Percentiles rank a stretch among this genome's conserved stretches.
These are phyloP conservation scores for Villa cingulata DNA, from an alignment of 2,888 invertebrate genomes.

Conservation along the genomic window DNA sequence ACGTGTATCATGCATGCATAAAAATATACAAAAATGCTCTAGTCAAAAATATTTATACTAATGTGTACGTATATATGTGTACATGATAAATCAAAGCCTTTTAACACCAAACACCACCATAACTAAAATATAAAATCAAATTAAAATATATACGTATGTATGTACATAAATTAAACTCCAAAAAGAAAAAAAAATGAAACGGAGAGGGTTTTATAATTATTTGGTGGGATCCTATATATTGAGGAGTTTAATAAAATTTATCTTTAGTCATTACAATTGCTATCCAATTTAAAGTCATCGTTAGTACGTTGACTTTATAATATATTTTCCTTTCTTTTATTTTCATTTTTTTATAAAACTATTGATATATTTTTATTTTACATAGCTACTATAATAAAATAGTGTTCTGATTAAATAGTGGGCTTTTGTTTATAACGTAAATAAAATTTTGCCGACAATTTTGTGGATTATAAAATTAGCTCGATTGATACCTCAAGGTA, in stretches of 20 bases:
- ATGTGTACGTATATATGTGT: background rate
- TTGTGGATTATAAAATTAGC: constrained; percentile 5
- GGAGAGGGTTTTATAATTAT: constrained; percentile 1
- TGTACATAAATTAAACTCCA: background rate
- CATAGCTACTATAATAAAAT: no score
- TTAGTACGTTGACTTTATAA: background rate
- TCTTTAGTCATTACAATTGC: constrained; percentile 1
- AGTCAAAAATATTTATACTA: no score
- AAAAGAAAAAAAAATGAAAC: no score
- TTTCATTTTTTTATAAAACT: background rate
- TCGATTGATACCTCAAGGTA: constrained; percentile 6
- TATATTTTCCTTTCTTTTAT: background rate
- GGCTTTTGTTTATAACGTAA: no score
- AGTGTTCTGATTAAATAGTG: no score
- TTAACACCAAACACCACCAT: background rate
- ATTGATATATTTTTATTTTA: no score
- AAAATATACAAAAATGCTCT: no score
- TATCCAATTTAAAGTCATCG: background rate
- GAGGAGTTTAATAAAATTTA: constrained; percentile 4
- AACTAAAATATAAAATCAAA: background rate
- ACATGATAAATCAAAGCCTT: constrained; percentile 3
- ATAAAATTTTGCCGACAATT: background rate
- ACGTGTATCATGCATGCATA: no score
- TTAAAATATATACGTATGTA: background rate
- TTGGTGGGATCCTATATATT: constrained; percentile 10